Conservation (phyloP, 2,888 invertebrate genomes). For the Limnephilus auricula region DNA sequence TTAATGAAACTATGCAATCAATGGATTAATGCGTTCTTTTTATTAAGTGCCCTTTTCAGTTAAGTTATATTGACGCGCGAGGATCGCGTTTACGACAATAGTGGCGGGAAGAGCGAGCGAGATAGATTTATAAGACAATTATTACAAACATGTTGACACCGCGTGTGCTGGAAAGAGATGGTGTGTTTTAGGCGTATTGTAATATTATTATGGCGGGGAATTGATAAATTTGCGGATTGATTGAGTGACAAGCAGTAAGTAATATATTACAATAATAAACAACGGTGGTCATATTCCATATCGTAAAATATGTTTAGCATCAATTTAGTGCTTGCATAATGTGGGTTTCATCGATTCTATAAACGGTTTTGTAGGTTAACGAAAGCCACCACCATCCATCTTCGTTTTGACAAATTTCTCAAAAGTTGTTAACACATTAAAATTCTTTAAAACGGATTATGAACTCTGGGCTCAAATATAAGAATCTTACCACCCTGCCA, state of each 20-base stretch:
- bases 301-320: constrained; percentile 25
- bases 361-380: background rate
- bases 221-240: constrained; percentile 47
- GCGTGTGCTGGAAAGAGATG: constrained; percentile 27
- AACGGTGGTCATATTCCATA: background rate
- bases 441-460: no score
- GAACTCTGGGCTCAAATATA: no score
- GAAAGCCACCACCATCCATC: background rate
- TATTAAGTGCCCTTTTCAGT: background rate
- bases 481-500: no score
- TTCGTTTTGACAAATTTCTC: background rate
- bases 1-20: background rate
- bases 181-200: background rate
- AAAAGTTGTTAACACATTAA: background rate
- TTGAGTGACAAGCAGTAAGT: constrained; percentile 45
- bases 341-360: background rate
- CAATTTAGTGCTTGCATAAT: background rate
- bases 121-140: constrained; percentile 20
- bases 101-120: constrained; percentile 51
- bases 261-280: constrained; percentile 17
- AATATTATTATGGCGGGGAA: constrained; percentile 44
- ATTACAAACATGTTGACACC: background rate
- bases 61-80: constrained; percentile 33
- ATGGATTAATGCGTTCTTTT: background rate
- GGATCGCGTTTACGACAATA: constrained; percentile 45